Percentiles rank a stretch among this genome's conserved stretches.
Evolutionary conservation across 2,797 vertebrate species (phyloP).

Genomic region (Enteromius treurensis): DNA sequence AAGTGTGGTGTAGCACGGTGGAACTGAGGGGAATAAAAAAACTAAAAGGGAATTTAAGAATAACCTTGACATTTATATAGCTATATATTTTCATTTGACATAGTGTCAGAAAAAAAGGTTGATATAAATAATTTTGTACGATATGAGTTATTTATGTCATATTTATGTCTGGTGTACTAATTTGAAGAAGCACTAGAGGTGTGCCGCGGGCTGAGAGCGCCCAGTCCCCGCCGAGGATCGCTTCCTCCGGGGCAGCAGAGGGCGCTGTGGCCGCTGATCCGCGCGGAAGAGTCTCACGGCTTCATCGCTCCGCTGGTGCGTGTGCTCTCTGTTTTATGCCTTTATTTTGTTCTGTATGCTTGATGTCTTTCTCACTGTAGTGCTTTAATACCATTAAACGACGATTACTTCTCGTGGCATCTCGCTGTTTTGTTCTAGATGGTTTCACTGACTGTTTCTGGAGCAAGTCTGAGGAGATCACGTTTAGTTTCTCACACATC

Average conservation of each 20-base stretch:
- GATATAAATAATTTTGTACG: no score
- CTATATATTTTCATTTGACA: no score
- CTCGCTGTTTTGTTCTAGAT: no score
- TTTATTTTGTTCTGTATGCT: neutral
- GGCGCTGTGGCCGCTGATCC: neutral
- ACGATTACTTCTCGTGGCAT: no score
- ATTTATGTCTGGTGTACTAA: neutral
- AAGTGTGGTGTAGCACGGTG: neutral
- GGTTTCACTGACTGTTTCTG: neutral
- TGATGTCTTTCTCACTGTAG: neutral
- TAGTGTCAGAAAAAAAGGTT: no score
- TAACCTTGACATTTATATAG: no score
- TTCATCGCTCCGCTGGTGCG: conserved; percentile 5
- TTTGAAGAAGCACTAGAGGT: neutral
- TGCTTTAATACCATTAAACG: neutral
- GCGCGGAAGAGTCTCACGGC: neutral
- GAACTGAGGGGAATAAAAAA: no score
- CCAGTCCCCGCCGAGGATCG: neutral
- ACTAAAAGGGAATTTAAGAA: no score
- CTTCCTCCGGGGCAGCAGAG: neutral
- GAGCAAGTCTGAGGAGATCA: neutral
- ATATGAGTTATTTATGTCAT: no score
- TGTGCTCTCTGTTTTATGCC: neutral
- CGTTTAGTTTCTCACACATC: neutral
- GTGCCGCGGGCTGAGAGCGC: neutral